Evolutionary conservation across 2,113 vertebrate species (phyloP).

Genomic region (Meles meles): DNA sequence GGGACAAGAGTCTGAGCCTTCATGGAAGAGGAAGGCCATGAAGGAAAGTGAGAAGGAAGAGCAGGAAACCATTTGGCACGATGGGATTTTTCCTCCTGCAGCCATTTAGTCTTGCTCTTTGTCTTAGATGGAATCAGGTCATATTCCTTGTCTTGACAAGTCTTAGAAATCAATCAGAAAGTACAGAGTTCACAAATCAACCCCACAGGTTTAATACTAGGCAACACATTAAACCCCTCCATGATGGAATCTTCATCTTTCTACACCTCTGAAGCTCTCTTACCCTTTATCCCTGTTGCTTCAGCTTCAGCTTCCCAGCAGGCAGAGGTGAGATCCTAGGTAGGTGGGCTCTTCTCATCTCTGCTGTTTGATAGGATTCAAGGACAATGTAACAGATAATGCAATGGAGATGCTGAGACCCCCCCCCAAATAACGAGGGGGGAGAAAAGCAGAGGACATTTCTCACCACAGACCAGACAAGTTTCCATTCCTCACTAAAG

Average conservation of each 20-base stretch:
- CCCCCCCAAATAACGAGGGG: not conserved
- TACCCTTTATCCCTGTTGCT: not conserved
- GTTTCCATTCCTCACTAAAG: not conserved
- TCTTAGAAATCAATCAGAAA: constrained; percentile 1
- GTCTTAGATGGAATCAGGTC: not conserved
- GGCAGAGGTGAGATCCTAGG: not conserved
- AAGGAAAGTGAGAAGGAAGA: not conserved
- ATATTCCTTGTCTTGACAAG: not conserved
- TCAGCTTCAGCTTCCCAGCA: not conserved
- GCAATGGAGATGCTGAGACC: not conserved
- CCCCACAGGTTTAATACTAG: not conserved
- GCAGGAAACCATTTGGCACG: not conserved
- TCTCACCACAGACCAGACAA: not conserved
- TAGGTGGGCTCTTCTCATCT: not conserved
- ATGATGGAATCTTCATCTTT: not conserved
- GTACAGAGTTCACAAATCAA: not conserved
- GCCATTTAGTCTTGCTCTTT: not conserved
- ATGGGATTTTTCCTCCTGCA: not conserved
- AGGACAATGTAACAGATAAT: not conserved
- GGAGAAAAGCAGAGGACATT: not conserved
- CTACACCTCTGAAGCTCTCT: not conserved
- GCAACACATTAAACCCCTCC: not conserved
- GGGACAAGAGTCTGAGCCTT: not conserved
- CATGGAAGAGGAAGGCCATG: not conserved
- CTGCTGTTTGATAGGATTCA: not conserved